Percentiles rank a stretch among this genome's conserved stretches.
Conservation (phyloP, 1,140 invertebrate genomes). For the Metopolophium dirhodum region DNA sequence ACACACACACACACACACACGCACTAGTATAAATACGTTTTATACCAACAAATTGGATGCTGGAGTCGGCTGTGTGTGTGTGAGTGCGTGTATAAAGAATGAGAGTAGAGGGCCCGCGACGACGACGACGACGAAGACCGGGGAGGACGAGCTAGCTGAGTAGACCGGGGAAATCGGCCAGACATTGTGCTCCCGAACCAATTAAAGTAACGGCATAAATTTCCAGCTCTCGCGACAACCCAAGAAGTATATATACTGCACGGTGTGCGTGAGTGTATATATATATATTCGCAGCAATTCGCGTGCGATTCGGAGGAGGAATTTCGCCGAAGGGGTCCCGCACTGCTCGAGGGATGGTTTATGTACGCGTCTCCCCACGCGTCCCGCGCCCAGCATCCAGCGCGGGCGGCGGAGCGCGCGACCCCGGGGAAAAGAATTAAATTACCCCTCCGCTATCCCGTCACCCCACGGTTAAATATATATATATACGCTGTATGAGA, state of each 20-base stretch:
- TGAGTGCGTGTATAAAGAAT: background rate
- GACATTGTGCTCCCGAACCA: slow-evolving; percentile 56
- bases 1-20: background rate
- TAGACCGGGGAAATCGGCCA: slow-evolving; percentile 46
- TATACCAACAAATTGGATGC: slow-evolving; percentile 52
- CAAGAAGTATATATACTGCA: slow-evolving; percentile 12
- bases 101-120: background rate
- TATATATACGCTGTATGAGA: background rate
- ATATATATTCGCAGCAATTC: background rate
- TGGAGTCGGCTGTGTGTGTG: background rate
- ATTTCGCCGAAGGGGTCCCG: slow-evolving; percentile 38
- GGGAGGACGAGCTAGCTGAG: background rate
- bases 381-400: background rate
- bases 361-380: background rate
- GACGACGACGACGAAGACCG: background rate
- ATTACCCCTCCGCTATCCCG: background rate
- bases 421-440: slow-evolving; percentile 57
- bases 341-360: slow-evolving; percentile 29
- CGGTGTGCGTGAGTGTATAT: background rate
- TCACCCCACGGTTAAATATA: background rate
- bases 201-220: slow-evolving; percentile 58
- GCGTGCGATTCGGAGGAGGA: slow-evolving; percentile 3
- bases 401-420: background rate
- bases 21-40: slow-evolving; percentile 23
- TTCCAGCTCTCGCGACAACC: slow-evolving; percentile 52